phyloP scores from a whole-genome alignment of 2,113 vertebrate species.

The Oncorhynchus nerka region DNA sequence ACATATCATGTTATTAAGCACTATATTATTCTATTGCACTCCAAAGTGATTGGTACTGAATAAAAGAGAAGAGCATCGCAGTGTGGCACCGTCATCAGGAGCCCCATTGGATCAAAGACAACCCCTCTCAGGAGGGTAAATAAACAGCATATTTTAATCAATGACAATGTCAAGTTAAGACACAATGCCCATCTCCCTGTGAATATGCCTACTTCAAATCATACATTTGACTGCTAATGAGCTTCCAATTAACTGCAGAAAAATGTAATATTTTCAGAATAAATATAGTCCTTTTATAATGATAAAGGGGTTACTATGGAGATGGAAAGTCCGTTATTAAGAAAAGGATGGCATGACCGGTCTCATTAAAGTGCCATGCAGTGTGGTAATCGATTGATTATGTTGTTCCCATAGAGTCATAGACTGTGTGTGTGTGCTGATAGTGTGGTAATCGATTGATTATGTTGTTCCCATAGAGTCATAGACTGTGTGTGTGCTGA shows the following conservation, averaged over 20 bases:
- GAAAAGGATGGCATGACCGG: constrained; percentile 40
- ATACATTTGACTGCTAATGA: constrained; percentile 29
- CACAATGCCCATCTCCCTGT: neutral
- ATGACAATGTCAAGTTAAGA: neutral
- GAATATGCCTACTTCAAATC: neutral
- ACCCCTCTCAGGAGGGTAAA: neutral
- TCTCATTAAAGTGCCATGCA: constrained; percentile 43
- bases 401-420: neutral
- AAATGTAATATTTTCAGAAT: constrained; percentile 31
- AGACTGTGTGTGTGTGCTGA: constrained; percentile 1
- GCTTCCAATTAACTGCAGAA: constrained; percentile 45
- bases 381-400: constrained; percentile 39
- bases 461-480: neutral
- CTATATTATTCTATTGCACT: too few species aligned
- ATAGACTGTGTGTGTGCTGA: constrained; percentile 1
- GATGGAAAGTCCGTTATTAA: constrained; percentile 36
- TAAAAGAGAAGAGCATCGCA: neutral
- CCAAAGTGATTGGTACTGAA: neutral
- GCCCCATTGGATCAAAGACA: neutral
- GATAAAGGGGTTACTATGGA: constrained; percentile 26
- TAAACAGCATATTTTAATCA: neutral
- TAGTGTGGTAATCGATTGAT: constrained; percentile 17
- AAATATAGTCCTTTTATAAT: constrained; percentile 38
- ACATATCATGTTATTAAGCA: too few species aligned
- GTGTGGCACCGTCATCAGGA: neutral